These are phyloP conservation scores for Tenebrosternarchus preto DNA, from an alignment of 2,113 vertebrate species.

Conservation along the genomic window DNA sequence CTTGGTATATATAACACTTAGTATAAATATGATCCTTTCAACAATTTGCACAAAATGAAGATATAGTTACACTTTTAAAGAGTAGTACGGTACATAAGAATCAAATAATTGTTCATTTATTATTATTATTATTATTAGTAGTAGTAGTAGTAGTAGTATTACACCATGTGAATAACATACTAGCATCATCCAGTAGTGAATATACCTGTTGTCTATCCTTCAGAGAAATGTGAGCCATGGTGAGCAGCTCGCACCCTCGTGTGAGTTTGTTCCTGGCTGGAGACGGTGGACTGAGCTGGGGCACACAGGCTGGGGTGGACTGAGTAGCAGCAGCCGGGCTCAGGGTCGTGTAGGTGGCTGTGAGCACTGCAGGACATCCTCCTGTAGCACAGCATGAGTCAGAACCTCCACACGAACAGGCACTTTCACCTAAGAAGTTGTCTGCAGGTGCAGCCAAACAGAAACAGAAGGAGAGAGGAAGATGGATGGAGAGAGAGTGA, in stretches of 20 bases:
- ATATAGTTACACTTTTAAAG: too few species aligned
- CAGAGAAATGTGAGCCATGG: slow-evolving; percentile 53
- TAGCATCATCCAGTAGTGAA: background rate
- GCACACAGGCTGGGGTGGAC: background rate
- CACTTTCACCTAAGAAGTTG: slow-evolving; percentile 69
- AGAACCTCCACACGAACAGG: background rate
- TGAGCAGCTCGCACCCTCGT: slow-evolving; percentile 47
- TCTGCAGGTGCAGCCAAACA: slow-evolving; percentile 53
- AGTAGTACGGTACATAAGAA: too few species aligned
- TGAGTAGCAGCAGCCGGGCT: background rate
- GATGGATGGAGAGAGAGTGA: background rate
- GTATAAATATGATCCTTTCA: too few species aligned
- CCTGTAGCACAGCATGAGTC: background rate
- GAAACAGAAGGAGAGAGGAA: background rate
- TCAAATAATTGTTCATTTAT: too few species aligned
- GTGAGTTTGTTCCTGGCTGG: slow-evolving; percentile 50
- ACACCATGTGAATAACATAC: background rate
- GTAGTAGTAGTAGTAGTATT: too few species aligned
- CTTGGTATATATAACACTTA: too few species aligned
- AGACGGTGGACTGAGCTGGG: slow-evolving; percentile 51
- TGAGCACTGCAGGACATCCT: background rate
- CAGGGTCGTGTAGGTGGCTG: background rate
- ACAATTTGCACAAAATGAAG: too few species aligned
- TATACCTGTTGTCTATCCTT: slow-evolving; percentile 7
- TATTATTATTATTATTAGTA: too few species aligned